Evolutionary conservation across 2,888 invertebrate species (phyloP).

Genomic region (Pseudococcus longispinus): DNA sequence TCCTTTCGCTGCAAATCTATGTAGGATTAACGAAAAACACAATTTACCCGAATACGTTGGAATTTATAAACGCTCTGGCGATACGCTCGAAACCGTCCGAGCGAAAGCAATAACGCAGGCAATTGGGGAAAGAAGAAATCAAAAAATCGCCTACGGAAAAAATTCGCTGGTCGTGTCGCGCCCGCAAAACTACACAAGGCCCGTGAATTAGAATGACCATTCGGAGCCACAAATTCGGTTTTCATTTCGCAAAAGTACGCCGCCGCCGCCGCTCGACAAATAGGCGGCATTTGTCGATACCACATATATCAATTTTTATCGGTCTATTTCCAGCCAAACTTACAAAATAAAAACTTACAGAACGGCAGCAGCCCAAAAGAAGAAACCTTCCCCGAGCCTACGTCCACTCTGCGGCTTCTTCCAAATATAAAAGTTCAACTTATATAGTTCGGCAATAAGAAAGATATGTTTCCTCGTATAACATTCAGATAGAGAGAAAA

Average conservation of each 20-base stretch:
- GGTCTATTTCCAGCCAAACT: conserved; percentile 47
- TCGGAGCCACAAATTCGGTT: conserved; percentile 50
- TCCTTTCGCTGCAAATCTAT: neutral
- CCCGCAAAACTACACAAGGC: neutral
- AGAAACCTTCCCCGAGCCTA: neutral
- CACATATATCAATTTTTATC: conserved; percentile 56
- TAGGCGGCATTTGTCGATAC: conserved; percentile 53
- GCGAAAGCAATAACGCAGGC: neutral
- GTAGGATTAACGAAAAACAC: neutral
- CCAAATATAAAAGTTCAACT: conserved; percentile 53
- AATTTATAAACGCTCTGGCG: neutral
- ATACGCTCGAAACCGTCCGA: neutral
- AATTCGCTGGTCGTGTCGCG: neutral
- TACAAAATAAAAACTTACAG: conserved; percentile 50
- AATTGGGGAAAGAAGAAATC: neutral
- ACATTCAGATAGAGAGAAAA: conserved; percentile 4
- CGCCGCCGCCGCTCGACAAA: conserved; percentile 48
- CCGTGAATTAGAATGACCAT: conserved; percentile 49
- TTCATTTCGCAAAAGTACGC: conserved; percentile 16
- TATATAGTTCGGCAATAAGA: conserved; percentile 49
- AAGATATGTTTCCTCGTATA: conserved; percentile 46
- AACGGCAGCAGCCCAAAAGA: neutral
- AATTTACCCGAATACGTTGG: neutral
- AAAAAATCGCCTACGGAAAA: conserved; percentile 15
- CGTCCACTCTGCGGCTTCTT: conserved; percentile 26